Conservation (phyloP, 2,113 vertebrate species). For the Onychorhynchus coronatus region DNA sequence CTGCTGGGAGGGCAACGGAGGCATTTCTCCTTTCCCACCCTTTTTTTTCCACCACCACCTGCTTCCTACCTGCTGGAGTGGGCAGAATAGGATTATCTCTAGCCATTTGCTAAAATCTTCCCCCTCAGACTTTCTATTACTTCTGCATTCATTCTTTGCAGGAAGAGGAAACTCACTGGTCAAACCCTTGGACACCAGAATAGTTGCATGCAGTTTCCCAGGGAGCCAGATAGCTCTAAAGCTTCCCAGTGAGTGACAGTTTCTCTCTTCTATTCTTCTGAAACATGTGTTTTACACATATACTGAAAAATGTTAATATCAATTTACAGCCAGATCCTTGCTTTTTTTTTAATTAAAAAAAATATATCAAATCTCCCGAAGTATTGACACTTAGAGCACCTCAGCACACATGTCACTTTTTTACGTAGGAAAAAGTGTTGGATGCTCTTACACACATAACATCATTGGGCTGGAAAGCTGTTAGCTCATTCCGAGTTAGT, state of each 20-base stretch:
- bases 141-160: slow-evolving; percentile 70
- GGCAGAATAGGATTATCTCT: slow-evolving; percentile 42
- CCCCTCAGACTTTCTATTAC: slow-evolving; percentile 59
- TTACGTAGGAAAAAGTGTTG: slow-evolving; percentile 55
- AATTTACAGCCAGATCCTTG: slow-evolving; percentile 55
- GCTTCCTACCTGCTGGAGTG: slow-evolving; percentile 43
- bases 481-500: slow-evolving; percentile 45
- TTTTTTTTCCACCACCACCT: slow-evolving; percentile 24
- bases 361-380: neutral
- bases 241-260: slow-evolving; percentile 69
- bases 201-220: slow-evolving; percentile 70
- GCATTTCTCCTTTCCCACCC: neutral
- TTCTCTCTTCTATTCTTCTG: slow-evolving; percentile 70
- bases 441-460: slow-evolving; percentile 51
- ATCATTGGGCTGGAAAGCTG: slow-evolving; percentile 53
- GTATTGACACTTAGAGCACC: slow-evolving; percentile 53
- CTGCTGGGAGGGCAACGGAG: neutral
- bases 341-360: neutral
- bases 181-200: slow-evolving; percentile 70
- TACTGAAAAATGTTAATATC: slow-evolving; percentile 68
- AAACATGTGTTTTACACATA: slow-evolving; percentile 67
- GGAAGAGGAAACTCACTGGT: slow-evolving; percentile 67
- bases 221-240: slow-evolving; percentile 68
- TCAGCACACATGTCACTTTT: slow-evolving; percentile 53
- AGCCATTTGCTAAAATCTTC: slow-evolving; percentile 60